Percentiles rank a stretch among this genome's conserved stretches.
These are phyloP conservation scores for Sciurus carolinensis DNA, from an alignment of 2,797 vertebrate genomes.

Conservation along the genomic window DNA sequence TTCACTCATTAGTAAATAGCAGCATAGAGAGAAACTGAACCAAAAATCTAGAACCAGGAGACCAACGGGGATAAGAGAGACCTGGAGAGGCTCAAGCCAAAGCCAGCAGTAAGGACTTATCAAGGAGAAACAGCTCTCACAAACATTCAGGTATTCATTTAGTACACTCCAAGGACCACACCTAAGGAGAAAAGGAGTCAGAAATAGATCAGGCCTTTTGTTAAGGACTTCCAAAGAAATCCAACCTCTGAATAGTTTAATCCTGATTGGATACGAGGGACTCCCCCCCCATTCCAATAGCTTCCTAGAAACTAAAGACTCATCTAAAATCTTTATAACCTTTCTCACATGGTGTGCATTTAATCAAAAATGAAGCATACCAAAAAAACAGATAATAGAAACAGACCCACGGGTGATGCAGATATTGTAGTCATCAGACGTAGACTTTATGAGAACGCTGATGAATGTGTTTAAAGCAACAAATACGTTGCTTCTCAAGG, in stretches of 20 bases:
- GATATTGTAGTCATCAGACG: neutral
- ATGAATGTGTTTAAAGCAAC: neutral
- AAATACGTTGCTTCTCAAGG: neutral
- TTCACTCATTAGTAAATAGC: conserved; percentile 22
- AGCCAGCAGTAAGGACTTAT: neutral
- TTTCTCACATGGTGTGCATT: neutral
- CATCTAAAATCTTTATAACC: neutral
- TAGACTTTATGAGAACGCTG: neutral
- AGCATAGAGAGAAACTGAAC: neutral
- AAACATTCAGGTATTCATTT: neutral
- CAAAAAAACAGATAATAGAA: conserved; percentile 52
- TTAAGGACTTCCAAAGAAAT: conserved; percentile 8
- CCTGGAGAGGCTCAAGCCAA: neutral
- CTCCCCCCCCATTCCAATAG: neutral
- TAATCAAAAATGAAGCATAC: neutral
- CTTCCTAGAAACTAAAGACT: conserved; percentile 4
- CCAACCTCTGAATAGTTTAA: neutral
- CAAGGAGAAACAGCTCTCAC: neutral
- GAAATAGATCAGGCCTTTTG: neutral
- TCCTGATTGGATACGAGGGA: neutral
- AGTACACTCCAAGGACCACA: neutral
- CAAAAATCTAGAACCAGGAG: neutral
- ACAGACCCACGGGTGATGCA: neutral
- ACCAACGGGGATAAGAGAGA: neutral
- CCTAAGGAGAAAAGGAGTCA: neutral